Conservation (phyloP, 2,797 vertebrate genomes). For the Cossypha polioptera region DNA sequence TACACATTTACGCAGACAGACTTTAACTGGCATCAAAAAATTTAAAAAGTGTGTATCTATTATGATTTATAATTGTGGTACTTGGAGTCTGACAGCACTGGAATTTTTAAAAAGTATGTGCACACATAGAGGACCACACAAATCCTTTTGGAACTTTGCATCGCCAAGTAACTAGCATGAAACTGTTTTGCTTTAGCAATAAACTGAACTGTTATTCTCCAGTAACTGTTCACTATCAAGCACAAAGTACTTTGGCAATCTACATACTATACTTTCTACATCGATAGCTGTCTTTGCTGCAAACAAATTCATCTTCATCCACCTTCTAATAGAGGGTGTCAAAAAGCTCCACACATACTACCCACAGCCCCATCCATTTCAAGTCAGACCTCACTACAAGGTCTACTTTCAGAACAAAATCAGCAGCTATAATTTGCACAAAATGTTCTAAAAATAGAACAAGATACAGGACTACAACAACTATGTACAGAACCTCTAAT, state of each 20-base stretch:
- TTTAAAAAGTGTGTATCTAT: neutral
- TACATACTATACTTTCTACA: neutral
- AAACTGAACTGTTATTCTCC: neutral
- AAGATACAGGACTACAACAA: neutral
- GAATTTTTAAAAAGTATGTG: neutral
- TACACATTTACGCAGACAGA: neutral
- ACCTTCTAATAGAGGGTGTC: neutral
- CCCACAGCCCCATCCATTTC: neutral
- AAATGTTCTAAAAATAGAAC: neutral
- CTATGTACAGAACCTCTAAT: neutral
- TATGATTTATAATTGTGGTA: neutral
- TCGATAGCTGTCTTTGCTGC: neutral
- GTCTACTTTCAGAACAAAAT: neutral
- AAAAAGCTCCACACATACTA: neutral
- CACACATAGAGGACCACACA: neutral
- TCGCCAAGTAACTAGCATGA: neutral
- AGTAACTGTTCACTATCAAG: neutral
- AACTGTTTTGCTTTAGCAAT: neutral
- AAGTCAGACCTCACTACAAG: neutral
- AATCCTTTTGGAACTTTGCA: neutral
- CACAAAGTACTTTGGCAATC: neutral
- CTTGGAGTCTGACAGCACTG: neutral
- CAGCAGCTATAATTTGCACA: neutral
- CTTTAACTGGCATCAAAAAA: neutral
- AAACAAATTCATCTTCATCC: neutral